These are phyloP conservation scores for Petrophora chlorosata DNA, from an alignment of 2,888 invertebrate species.

Conservation along the genomic window DNA sequence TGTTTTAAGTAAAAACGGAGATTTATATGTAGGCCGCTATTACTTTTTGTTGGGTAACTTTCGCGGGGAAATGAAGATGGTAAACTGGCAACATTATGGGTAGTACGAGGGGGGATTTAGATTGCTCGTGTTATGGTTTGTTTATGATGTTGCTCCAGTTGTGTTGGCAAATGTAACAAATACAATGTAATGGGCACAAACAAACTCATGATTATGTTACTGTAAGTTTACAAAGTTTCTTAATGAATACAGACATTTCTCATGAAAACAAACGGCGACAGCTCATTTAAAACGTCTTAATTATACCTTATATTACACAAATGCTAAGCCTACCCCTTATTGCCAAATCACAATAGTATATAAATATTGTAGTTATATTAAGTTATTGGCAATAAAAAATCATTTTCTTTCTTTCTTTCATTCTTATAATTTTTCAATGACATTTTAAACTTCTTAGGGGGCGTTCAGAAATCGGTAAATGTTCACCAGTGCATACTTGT, in stretches of 20 bases:
- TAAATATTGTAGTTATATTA: too few species aligned
- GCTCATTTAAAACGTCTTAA: too few species aligned
- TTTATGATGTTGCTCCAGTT: slow-evolving; percentile 23
- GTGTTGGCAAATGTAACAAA: slow-evolving; percentile 16
- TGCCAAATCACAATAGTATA: too few species aligned
- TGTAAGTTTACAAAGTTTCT: not conserved
- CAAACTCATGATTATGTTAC: slow-evolving; percentile 15
- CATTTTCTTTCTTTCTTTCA: too few species aligned
- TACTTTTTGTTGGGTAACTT: slow-evolving; percentile 22
- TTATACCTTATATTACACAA: too few species aligned
- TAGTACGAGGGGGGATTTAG: slow-evolving; percentile 19
- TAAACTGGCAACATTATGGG: slow-evolving; percentile 22
- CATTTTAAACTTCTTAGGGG: too few species aligned
- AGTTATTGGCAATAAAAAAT: too few species aligned
- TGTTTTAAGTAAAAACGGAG: slow-evolving; percentile 51
- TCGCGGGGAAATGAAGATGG: slow-evolving; percentile 21
- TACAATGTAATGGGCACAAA: slow-evolving; percentile 12
- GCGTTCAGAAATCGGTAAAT: too few species aligned
- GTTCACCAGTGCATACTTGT: too few species aligned
- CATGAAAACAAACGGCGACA: not conserved
- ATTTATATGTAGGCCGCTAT: slow-evolving; percentile 45
- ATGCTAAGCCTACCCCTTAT: too few species aligned
- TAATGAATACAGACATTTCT: not conserved
- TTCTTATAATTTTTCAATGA: too few species aligned
- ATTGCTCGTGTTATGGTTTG: slow-evolving; percentile 20